These are phyloP conservation scores for Sclerurus mexicanus DNA, from an alignment of 2,113 vertebrate species.

Conservation along the genomic window DNA sequence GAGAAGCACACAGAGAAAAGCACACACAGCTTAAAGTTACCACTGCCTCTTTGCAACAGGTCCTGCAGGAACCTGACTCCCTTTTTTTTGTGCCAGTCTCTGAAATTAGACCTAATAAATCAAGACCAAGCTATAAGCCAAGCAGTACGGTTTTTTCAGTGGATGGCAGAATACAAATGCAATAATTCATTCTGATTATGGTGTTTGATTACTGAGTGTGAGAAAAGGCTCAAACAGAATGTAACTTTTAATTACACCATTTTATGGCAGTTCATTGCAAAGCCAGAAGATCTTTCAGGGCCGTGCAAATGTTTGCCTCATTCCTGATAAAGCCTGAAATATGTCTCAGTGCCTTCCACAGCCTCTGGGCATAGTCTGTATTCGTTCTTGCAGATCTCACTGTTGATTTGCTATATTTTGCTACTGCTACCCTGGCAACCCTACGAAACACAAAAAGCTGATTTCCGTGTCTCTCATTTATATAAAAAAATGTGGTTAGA, in stretches of 20 bases:
- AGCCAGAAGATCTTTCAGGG: conserved; percentile 32
- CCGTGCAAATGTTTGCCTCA: conserved; percentile 35
- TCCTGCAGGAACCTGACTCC: not conserved
- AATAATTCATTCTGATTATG: not conserved
- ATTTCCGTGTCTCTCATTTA: conserved; percentile 13
- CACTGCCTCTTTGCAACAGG: not conserved
- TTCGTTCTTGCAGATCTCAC: conserved; percentile 49
- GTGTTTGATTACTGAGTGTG: conserved; percentile 55
- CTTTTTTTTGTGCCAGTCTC: not conserved
- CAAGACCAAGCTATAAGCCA: not conserved
- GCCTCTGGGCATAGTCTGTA: conserved; percentile 36
- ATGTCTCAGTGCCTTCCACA: conserved; percentile 46
- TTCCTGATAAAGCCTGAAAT: conserved; percentile 51
- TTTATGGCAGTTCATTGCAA: conserved; percentile 42
- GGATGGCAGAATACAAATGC: not conserved
- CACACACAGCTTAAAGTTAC: not conserved
- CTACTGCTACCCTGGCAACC: conserved; percentile 53
- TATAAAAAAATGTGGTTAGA: not conserved
- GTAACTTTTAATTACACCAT: conserved; percentile 57
- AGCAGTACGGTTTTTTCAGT: conserved; percentile 15
- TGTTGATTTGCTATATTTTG: conserved; percentile 51
- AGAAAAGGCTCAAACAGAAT: conserved; percentile 48
- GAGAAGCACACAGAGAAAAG: not conserved
- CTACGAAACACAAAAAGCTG: conserved; percentile 31
- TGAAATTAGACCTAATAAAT: conserved; percentile 9